Evolutionary conservation across 92 coral and sea anemone genomes (phyloP).

Genomic region (Meandrina meandrites): DNA sequence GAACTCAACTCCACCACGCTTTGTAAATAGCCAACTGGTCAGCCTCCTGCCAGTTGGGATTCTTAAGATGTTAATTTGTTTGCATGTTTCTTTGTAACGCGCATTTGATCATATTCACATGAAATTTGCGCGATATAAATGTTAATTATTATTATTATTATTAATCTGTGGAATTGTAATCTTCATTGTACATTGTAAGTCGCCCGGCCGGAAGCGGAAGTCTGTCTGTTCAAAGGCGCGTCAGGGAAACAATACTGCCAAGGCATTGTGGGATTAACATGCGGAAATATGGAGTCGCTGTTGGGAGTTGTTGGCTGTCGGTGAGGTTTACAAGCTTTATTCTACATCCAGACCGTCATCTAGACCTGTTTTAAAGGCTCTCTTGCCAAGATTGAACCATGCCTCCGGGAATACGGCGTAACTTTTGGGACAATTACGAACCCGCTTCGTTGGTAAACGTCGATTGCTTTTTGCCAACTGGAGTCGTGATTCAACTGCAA

Average conservation of each 20-base stretch:
- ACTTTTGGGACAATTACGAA: slow-evolving; percentile 80
- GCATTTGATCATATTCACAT: no score
- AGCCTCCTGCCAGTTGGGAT: no score
- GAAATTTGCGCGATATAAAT: no score
- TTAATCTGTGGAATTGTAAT: no score
- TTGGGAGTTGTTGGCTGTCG: not conserved
- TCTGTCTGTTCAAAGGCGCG: not conserved
- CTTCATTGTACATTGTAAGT: no score
- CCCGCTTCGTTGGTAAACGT: slow-evolving; percentile 72
- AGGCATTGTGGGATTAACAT: slow-evolving; percentile 4
- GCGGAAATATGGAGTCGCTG: not conserved
- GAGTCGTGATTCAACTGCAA: slow-evolving; percentile 86
- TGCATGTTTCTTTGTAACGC: no score
- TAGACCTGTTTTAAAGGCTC: not conserved
- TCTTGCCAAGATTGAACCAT: slow-evolving; percentile 26
- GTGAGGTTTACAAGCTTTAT: not conserved
- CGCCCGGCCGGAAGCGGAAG: not conserved
- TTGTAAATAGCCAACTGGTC: no score
- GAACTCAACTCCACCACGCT: no score
- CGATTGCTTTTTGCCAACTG: slow-evolving; percentile 92
- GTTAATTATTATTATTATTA: no score
- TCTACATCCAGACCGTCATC: not conserved
- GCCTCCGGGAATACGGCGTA: slow-evolving; percentile 76
- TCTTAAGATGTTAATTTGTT: no score
- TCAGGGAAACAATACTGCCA: not conserved